Percentiles rank a stretch among this genome's conserved stretches.
Evolutionary conservation across 2,113 vertebrate genomes (phyloP).

Genomic region (Ibidorhyncha struthersii): DNA sequence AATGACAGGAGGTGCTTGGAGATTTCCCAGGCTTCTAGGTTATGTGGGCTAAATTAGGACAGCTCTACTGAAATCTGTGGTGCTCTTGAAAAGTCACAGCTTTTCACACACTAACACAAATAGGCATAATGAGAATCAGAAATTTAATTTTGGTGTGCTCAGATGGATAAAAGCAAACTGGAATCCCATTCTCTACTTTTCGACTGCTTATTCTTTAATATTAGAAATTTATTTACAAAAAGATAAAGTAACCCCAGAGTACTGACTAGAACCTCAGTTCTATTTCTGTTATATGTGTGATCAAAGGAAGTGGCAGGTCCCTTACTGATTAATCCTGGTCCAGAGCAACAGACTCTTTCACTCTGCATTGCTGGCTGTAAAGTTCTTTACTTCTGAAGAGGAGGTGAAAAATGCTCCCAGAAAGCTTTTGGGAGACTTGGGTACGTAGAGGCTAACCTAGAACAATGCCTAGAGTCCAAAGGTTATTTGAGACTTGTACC

Average conservation of each 20-base stretch:
- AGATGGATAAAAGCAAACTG: background rate
- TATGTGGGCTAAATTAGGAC: background rate
- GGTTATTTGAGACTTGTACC: background rate
- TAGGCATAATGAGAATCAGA: background rate
- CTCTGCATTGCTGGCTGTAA: background rate
- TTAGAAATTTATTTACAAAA: background rate
- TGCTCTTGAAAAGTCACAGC: background rate
- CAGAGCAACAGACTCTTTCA: background rate
- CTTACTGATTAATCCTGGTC: background rate
- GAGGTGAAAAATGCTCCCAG: background rate
- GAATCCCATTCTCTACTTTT: background rate
- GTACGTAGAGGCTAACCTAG: background rate
- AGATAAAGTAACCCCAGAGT: accelerated
- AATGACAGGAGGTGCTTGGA: background rate
- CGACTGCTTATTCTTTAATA: background rate
- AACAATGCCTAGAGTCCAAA: background rate
- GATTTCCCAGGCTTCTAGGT: background rate
- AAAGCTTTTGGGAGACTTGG: background rate
- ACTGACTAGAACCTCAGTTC: background rate
- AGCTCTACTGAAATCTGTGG: background rate
- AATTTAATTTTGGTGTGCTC: background rate
- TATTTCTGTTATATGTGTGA: background rate
- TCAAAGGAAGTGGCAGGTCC: background rate
- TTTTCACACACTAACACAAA: background rate
- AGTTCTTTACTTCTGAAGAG: background rate